Evolutionary conservation across 2,797 vertebrate species (phyloP).

Genomic region (Luscinia megarhynchos): DNA sequence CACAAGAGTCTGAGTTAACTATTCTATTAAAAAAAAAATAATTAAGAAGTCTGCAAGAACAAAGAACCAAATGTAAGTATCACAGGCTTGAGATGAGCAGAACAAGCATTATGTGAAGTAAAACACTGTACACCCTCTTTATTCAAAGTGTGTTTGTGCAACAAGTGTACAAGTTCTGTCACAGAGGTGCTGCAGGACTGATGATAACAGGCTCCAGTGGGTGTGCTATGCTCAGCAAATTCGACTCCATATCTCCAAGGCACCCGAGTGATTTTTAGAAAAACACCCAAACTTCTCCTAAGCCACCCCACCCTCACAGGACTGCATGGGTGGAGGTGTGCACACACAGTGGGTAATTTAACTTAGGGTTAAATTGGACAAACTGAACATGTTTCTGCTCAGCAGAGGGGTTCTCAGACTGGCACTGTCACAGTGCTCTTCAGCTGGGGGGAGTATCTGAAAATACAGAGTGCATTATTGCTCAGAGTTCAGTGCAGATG

Average conservation of each 20-base stretch:
- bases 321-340: not conserved
- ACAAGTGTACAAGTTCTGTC: not conserved
- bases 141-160: not conserved
- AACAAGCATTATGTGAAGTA: not conserved
- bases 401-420: not conserved
- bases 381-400: not conserved
- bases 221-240: not conserved
- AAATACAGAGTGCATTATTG: not conserved
- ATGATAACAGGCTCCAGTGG: not conserved
- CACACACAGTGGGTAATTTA: not conserved
- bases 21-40: not conserved
- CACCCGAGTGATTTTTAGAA: too few relatives aligned
- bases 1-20: not conserved
- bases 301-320: not conserved
- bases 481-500: not conserved
- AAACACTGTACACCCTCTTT: not conserved
- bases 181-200: not conserved
- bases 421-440: not conserved
- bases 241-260: accelerated
- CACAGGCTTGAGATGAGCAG: not conserved
- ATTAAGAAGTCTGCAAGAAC: not conserved
- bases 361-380: too few relatives aligned
- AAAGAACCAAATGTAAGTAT: not conserved
- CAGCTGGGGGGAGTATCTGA: not conserved
- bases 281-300: not conserved